A percentile compares a stretch with the other conserved stretches of the same genome.
Conservation (phyloP, 2,113 vertebrate genomes). For the Tapirus terrestris region DNA sequence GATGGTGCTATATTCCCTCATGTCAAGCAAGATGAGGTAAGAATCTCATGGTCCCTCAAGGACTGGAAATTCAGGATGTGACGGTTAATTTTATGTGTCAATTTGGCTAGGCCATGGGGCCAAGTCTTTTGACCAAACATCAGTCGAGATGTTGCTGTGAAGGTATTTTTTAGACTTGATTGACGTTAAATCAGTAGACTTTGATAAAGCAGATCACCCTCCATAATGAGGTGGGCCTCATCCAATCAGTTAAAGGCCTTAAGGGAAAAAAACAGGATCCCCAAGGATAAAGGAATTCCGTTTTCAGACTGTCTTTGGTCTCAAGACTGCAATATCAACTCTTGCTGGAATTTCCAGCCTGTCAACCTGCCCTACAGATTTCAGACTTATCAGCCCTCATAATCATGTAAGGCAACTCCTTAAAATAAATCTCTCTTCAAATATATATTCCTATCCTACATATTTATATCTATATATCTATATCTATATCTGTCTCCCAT, state of each 20-base stretch:
- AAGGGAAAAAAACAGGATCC: not conserved
- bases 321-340: not conserved
- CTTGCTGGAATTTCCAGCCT: not conserved
- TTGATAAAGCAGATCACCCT: not conserved
- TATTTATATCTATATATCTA: no score
- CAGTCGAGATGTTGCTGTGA: not conserved
- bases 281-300: conserved; percentile 1
- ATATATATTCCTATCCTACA: no score
- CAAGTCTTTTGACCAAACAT: not conserved
- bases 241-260: not conserved
- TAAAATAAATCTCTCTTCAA: not conserved
- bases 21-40: not conserved
- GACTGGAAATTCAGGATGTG: not conserved
- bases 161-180: not conserved
- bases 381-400: not conserved
- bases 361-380: not conserved
- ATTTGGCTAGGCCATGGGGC: not conserved
- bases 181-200: not conserved
- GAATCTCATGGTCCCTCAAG: not conserved
- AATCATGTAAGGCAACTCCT: not conserved
- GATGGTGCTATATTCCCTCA: not conserved
- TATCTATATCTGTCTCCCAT: not conserved
- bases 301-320: not conserved
- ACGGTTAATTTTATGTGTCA: not conserved
- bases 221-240: not conserved